phyloP scores from a whole-genome alignment of 1,140 invertebrate genomes.

The Phymorhynchus buccinoides region DNA sequence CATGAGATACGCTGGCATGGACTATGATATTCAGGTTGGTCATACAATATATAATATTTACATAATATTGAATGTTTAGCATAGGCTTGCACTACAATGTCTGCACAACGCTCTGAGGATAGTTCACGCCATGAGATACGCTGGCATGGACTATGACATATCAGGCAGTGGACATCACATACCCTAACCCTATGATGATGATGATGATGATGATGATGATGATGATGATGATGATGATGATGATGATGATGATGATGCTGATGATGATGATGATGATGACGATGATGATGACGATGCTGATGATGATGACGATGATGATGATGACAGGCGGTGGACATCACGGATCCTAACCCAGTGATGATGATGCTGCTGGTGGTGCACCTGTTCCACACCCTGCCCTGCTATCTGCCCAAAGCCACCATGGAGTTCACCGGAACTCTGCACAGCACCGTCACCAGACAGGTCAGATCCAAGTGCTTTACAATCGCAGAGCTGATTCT shows the following conservation, averaged over 20 bases:
- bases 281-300: no score
- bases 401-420: slow-evolving; percentile 69
- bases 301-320: no score
- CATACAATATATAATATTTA: no score
- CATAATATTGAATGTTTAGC: no score
- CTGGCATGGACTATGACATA: slow-evolving; percentile 70
- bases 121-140: slow-evolving; percentile 67
- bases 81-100: no score
- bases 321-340: slow-evolving; percentile 72
- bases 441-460: slow-evolving; percentile 66
- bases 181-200: slow-evolving; percentile 72
- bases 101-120: slow-evolving; percentile 73
- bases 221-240: no score
- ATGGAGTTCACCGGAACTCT: slow-evolving; percentile 69
- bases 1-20: slow-evolving; percentile 69
- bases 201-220: no score
- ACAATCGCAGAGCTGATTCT: no score
- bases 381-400: slow-evolving; percentile 70
- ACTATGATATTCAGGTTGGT: slow-evolving; percentile 72
- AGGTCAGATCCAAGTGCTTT: no score
- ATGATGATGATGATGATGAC: no score
- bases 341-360: slow-evolving; percentile 72
- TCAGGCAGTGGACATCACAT: slow-evolving; percentile 73
- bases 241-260: no score
- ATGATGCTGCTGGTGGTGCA: slow-evolving; percentile 68